phyloP scores from a whole-genome alignment of 1,140 invertebrate species.

The Scylla paramamosain region DNA sequence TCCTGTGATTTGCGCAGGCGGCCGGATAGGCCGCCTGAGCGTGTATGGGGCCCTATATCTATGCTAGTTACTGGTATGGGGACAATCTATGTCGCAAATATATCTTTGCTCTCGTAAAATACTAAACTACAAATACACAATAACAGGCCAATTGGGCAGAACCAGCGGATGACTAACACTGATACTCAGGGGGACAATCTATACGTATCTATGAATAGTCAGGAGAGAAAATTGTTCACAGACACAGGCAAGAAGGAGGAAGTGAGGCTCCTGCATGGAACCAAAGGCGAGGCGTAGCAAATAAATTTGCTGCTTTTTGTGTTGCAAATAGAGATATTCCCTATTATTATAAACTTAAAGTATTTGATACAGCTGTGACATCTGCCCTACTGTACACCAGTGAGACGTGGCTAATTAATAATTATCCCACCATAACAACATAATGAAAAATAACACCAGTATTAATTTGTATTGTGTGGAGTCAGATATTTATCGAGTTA shows the following conservation, averaged over 20 bases:
- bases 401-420: slow-evolving; percentile 5
- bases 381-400: slow-evolving; percentile 19
- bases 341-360: background rate
- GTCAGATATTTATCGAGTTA: background rate
- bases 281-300: background rate
- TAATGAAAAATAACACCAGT: background rate
- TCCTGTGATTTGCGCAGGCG: too few species aligned
- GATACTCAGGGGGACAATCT: too few species aligned
- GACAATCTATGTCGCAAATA: too few species aligned
- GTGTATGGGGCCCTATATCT: too few species aligned
- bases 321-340: background rate
- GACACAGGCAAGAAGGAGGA: background rate
- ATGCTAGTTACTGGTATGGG: too few species aligned
- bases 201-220: too few species aligned
- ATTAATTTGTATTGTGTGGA: slow-evolving; percentile 12
- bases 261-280: background rate
- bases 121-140: too few species aligned
- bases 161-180: too few species aligned
- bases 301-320: slow-evolving; percentile 31
- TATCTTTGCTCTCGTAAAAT: too few species aligned
- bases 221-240: too few species aligned
- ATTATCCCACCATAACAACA: background rate
- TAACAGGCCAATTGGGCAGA: too few species aligned
- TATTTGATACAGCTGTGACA: background rate
- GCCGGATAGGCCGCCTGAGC: too few species aligned